Percentiles rank a stretch among this genome's conserved stretches.
phyloP scores from a whole-genome alignment of 2,888 invertebrate genomes.

The Cheilosia scutellata region DNA sequence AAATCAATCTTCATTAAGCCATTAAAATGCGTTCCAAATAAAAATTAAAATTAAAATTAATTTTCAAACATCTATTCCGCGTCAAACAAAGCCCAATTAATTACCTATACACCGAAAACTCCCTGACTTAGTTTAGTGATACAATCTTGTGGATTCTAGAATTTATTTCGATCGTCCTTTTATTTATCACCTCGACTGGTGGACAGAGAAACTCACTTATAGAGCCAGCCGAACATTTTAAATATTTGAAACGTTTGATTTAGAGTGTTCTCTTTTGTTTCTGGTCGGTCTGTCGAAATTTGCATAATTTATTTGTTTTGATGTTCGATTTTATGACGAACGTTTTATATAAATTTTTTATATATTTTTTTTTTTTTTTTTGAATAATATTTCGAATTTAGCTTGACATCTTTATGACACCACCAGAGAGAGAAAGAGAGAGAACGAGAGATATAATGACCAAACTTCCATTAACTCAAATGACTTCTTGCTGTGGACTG shows the following conservation, averaged over 20 bases:
- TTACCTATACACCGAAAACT: neutral
- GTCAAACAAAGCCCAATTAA: conserved; percentile 20
- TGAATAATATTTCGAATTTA: conserved; percentile 72
- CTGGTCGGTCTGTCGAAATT: conserved; percentile 63
- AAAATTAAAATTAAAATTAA: conserved; percentile 14
- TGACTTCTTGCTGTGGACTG: conserved; percentile 16
- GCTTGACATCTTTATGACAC: conserved; percentile 63
- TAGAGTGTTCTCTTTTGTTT: conserved; percentile 34
- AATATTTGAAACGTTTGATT: conserved; percentile 35
- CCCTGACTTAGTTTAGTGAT: neutral
- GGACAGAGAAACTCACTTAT: conserved; percentile 18
- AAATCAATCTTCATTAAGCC: conserved; percentile 55
- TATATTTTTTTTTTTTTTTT: conserved; percentile 21
- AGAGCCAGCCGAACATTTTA: neutral
- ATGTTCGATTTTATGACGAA: conserved; percentile 74
- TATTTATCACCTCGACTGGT: neutral
- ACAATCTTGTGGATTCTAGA: conserved; percentile 4
- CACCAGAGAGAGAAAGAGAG: neutral
- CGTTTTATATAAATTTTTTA: conserved; percentile 47
- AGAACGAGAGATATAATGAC: neutral
- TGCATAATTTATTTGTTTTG: conserved; percentile 74
- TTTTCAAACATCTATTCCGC: neutral
- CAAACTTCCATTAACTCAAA: conserved; percentile 38
- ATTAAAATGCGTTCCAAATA: neutral
- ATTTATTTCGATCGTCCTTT: conserved; percentile 41